Base-by-base conservation (phyloP, 2,113 vertebrate genomes). In the Pomatostomus ruficeps region DNA sequence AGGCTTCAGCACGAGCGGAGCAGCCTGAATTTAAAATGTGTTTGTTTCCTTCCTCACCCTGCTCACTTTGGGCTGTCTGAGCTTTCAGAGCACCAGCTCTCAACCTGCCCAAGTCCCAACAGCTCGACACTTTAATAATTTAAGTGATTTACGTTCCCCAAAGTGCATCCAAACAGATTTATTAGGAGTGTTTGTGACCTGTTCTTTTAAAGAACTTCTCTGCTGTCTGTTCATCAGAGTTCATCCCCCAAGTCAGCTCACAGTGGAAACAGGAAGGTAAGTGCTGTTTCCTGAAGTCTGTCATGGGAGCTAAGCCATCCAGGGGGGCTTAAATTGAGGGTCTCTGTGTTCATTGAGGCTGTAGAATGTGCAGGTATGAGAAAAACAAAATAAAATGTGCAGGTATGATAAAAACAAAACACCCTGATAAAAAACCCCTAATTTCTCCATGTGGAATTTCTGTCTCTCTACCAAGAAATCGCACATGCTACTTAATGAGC, bases 51-150 rank as follows among this genome's bases (percentile, higher is more conserved):
- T 72, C 58, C 43, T 45, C 35, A 35, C 26, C 43, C 51, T 51
- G 82, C 78, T 92, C 5, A 1, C 23, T 40, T 29, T 43, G 57
- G 80, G 67, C 78, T 95, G 91, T 43, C 22, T 61, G 85, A 85
- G 87, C 73, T 97, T 95, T 92, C 33, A 9, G 29, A 73, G 52
- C 71, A 95, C 29, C 77, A 72, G 77, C 51, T 91, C 66, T 89
- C 86, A 91, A 87, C 89, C 95, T 96, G 91, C 89, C 55, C 0
- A 4, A 93, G 80, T 96, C 95, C 88, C 52, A 65, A 35, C 90
- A 97, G 93, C 81, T 90, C 33, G 2, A 91, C 71, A 66, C 92
- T 91, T 97, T 87, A 97, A 98, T 97, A 97, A 98, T 98, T 97
- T 89, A 98, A 80, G 72, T 68, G 85, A 74, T 98, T 97, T 97